phyloP scores from a whole-genome alignment of 2,888 invertebrate species.

The Rutpela maculata region DNA sequence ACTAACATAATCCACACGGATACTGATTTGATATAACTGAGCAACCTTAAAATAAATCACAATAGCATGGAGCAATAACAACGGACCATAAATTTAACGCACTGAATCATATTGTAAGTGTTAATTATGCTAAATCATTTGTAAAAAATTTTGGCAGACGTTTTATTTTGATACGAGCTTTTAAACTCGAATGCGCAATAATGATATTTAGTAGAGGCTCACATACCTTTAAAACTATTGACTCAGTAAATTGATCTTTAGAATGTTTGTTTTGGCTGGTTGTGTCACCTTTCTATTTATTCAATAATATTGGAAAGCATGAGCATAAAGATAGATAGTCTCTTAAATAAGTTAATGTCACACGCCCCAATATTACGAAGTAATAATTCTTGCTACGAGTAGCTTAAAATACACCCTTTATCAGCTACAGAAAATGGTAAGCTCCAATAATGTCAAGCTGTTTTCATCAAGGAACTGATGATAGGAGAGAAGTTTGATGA shows the following conservation, averaged over 20 bases:
- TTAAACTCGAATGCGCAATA: slow-evolving; percentile 42
- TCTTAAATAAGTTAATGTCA: too few relatives aligned
- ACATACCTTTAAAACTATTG: not conserved
- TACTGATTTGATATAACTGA: slow-evolving; percentile 3
- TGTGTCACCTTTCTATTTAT: not conserved
- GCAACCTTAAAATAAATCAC: slow-evolving; percentile 16
- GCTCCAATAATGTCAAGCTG: too few relatives aligned
- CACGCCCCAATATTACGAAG: too few relatives aligned
- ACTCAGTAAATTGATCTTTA: not conserved
- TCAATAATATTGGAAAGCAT: not conserved
- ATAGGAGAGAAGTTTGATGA: too few relatives aligned
- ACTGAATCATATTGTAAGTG: slow-evolving; percentile 49
- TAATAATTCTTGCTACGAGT: too few relatives aligned
- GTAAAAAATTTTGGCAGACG: slow-evolving; percentile 52
- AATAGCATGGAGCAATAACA: not conserved
- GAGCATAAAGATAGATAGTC: too few relatives aligned
- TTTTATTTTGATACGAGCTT: slow-evolving; percentile 45
- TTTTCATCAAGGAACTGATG: too few relatives aligned
- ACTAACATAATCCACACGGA: not conserved
- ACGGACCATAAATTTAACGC: slow-evolving; percentile 26
- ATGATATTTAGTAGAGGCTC: slow-evolving; percentile 25
- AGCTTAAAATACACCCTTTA: too few relatives aligned
- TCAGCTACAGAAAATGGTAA: too few relatives aligned
- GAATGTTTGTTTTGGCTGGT: not conserved
- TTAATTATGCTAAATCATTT: slow-evolving; percentile 55